Evolutionary conservation across 2,113 vertebrate genomes (phyloP).

Genomic region (Triplophysa rosa): DNA sequence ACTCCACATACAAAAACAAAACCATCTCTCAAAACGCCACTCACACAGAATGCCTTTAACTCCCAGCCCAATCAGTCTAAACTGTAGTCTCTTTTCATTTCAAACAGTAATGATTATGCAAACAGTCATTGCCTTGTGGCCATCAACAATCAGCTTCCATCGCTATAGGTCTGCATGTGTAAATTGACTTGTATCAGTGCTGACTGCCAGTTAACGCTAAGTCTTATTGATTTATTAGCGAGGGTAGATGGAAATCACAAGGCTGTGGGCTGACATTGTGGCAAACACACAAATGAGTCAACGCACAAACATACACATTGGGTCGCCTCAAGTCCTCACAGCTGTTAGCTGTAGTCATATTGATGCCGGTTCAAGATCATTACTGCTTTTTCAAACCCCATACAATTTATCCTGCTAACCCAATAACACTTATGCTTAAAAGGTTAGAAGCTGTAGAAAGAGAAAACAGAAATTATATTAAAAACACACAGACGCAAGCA

Average conservation of each 20-base stretch:
- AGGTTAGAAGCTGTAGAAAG: not conserved
- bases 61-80: not conserved
- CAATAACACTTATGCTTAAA: not conserved
- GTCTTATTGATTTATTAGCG: conserved; percentile 38
- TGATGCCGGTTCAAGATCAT: not conserved
- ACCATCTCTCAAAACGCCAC: not conserved
- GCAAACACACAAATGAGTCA: conserved; percentile 12
- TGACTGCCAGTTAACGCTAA: conserved; percentile 34
- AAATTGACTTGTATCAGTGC: conserved; percentile 39
- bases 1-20: not conserved
- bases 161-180: conserved; percentile 25
- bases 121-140: conserved; percentile 35
- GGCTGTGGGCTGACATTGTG: conserved; percentile 9
- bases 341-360: not conserved
- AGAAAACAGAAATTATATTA: not conserved
- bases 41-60: conserved; percentile 5
- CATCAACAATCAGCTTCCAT: conserved; percentile 38
- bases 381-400: not conserved
- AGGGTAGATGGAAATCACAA: conserved; percentile 40
- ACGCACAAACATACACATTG: not conserved
- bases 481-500: not conserved
- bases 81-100: conserved; percentile 26
- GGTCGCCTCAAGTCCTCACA: not conserved
- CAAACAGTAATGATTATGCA: conserved; percentile 32
- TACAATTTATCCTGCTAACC: not conserved